A percentile compares a stretch with the other conserved stretches of the same genome.
Conservation (phyloP, 2,888 invertebrate genomes). For the Spatulosminthurus flaviceps region DNA sequence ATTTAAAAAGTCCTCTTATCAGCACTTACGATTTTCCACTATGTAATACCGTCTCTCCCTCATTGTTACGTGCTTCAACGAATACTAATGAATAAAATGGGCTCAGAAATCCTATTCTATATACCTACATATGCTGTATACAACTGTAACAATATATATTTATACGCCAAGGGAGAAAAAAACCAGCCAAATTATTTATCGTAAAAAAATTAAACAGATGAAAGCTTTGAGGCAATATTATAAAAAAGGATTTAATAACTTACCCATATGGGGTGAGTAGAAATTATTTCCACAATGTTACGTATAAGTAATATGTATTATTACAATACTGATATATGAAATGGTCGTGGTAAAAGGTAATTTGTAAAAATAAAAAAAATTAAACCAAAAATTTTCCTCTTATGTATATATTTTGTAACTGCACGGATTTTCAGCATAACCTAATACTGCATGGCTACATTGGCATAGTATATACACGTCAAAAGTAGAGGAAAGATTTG, state of each 20-base stretch:
- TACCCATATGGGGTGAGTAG: neutral
- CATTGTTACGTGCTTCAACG: neutral
- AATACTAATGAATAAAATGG: neutral
- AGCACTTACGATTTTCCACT: constrained; percentile 13
- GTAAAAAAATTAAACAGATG: constrained; percentile 15
- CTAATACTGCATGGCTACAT: neutral
- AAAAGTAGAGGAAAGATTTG: constrained; percentile 7
- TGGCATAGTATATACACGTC: too few species aligned
- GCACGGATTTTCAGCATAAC: neutral
- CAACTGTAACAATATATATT: too few species aligned
- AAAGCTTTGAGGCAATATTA: constrained; percentile 7
- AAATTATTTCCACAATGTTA: neutral
- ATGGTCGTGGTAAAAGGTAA: neutral
- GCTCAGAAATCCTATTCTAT: neutral
- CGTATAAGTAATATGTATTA: neutral
- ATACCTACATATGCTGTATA: neutral
- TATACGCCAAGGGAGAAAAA: too few species aligned
- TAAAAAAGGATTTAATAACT: neutral
- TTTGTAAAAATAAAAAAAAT: neutral
- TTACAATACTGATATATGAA: too few species aligned
- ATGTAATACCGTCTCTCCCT: constrained; percentile 15
- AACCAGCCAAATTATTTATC: neutral
- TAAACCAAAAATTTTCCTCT: neutral
- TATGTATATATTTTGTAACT: neutral
- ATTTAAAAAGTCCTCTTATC: constrained; percentile 7